Conservation (phyloP, 2,888 invertebrate genomes). For the Kuschelorhynchus macadamiae region DNA sequence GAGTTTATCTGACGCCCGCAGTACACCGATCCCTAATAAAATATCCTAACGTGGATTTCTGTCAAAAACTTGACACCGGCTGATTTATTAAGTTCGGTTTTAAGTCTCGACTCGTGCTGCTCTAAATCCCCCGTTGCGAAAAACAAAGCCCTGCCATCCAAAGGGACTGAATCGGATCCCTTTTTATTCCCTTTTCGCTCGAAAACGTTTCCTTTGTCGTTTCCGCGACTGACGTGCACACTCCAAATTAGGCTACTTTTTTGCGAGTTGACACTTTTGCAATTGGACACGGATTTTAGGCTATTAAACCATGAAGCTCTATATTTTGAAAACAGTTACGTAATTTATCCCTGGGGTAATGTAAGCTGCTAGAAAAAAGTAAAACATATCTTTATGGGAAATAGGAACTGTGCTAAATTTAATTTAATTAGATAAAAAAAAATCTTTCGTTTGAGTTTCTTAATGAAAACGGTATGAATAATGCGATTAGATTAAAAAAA, state of each 20-base stretch:
- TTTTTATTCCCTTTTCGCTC: conserved; percentile 9
- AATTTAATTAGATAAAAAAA: too few species aligned
- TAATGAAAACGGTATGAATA: too few species aligned
- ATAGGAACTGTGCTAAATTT: too few species aligned
- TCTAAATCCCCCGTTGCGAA: conserved; percentile 58
- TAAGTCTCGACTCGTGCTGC: conserved; percentile 60
- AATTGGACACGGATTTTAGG: not conserved
- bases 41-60: conserved; percentile 33
- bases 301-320: too few species aligned
- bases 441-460: too few species aligned
- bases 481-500: too few species aligned
- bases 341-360: too few species aligned
- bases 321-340: too few species aligned
- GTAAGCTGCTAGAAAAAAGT: too few species aligned
- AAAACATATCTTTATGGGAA: too few species aligned
- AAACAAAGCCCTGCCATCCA: conserved; percentile 54
- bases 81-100: conserved; percentile 45
- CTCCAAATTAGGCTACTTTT: conserved; percentile 13
- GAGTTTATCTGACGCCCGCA: not conserved
- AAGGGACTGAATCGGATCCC: conserved; percentile 27
- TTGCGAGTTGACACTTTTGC: conserved; percentile 30
- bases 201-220: conserved; percentile 16
- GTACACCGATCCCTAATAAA: conserved; percentile 13
- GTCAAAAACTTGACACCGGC: conserved; percentile 35
- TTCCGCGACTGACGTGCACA: conserved; percentile 6